These are phyloP conservation scores for Anguilla anguilla DNA, from an alignment of 2,797 vertebrate species.

Conservation along the genomic window DNA sequence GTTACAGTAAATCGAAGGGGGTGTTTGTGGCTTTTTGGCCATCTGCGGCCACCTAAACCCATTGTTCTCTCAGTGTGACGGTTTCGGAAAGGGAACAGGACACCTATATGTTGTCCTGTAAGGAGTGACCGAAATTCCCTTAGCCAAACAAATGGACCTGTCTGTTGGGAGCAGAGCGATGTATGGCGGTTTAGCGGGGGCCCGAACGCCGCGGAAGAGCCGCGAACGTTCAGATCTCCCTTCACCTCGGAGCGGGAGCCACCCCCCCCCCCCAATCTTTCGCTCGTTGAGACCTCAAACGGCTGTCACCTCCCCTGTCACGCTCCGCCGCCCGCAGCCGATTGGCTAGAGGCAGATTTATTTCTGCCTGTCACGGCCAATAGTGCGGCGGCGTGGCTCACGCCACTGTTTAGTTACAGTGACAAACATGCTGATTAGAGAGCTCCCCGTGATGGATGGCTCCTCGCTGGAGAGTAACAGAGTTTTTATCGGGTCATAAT, in stretches of 20 bases:
- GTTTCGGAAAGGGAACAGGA: conserved; percentile 60
- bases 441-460: conserved; percentile 85
- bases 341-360: conserved; percentile 84
- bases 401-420: conserved; percentile 82
- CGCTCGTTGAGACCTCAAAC: conserved; percentile 65
- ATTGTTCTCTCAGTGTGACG: conserved; percentile 41
- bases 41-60: conserved; percentile 42
- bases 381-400: conserved; percentile 71
- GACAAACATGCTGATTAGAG: conserved; percentile 85
- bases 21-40: conserved; percentile 29
- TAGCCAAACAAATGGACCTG: conserved; percentile 76
- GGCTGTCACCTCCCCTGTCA: conserved; percentile 74
- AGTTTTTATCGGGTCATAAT: conserved; percentile 90
- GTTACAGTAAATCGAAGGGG: background rate
- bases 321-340: conserved; percentile 73
- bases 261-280: conserved; percentile 63
- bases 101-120: conserved; percentile 67
- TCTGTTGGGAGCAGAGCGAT: conserved; percentile 65
- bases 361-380: conserved; percentile 83
- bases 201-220: conserved; percentile 57
- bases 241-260: conserved; percentile 51
- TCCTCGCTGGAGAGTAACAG: conserved; percentile 78
- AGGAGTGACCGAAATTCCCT: conserved; percentile 60
- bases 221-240: conserved; percentile 61
- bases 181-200: conserved; percentile 52